Evolutionary conservation across 2,797 vertebrate species (phyloP), one percentile per base, ranked within the genome.

Genomic region (Eleutherodactylus coqui): DNA sequence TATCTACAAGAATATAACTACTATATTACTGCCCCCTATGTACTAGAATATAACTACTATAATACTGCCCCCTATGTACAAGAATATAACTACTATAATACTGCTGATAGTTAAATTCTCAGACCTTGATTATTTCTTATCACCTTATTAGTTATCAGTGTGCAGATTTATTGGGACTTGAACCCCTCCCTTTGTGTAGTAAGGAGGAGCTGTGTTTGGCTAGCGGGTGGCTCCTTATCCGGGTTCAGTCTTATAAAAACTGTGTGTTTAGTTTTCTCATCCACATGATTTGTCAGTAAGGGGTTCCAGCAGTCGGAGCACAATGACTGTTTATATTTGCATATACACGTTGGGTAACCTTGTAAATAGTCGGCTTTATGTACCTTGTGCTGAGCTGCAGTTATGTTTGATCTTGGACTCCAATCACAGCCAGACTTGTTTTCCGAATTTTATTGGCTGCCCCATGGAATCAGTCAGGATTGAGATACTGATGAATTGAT

Each of bases 71-170:
- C 58, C 58, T 62, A 62, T 62, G 14, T 62, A 62, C 29, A 64
- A 34, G 29, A 34, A 64, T 64, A 64, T 64, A 64, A 64, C 62
- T 64, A 64, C 62, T 64, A 64, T 64, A 32, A 64, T 64, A 64
- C 62, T 64, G 29, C 62, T 19, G 17, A 16, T 53, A 53, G 19
- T 19, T 53, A 53, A n/a, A n/a, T n/a, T n/a, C n/a, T n/a, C n/a
- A n/a, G n/a, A n/a, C n/a, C n/a, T n/a, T n/a, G n/a, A n/a, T n/a
- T n/a, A n/a, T n/a, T n/a, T n/a, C n/a, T n/a, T n/a, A n/a, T n/a
- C n/a, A n/a, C n/a, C n/a, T n/a, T n/a, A n/a, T 21, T 45, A 17
- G 13, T 17, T 21, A 53, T 5, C 21, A 53, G 17, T 29, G 11
- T 62, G 11, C 27, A 5, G 32, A 9, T 5, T 67, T 64, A 67